Conservation (phyloP, 1,140 invertebrate genomes). For the Zaprionus lachaisei region DNA sequence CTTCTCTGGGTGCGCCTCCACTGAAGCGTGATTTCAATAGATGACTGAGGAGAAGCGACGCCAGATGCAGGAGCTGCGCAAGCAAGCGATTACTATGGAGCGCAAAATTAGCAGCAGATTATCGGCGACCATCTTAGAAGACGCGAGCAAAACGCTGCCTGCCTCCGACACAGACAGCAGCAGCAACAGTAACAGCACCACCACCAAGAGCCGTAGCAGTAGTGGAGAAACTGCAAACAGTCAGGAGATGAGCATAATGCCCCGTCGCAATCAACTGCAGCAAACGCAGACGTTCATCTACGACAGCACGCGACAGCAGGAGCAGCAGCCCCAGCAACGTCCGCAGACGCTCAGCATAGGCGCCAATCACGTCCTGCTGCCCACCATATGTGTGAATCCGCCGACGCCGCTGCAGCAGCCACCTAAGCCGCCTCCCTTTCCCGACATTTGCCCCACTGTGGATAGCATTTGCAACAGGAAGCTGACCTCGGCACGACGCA, state of each 20-base stretch:
- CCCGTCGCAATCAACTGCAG: constrained; percentile 32
- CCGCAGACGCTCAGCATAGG: constrained; percentile 37
- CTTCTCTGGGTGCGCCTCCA: constrained; percentile 33
- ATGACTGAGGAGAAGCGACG: constrained; percentile 63
- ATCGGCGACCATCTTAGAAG: neutral
- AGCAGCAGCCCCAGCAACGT: constrained; percentile 4
- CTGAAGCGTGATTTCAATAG: constrained; percentile 47
- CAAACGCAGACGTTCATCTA: constrained; percentile 63
- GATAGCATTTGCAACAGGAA: neutral
- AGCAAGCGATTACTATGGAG: constrained; percentile 57
- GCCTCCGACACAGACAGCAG: neutral
- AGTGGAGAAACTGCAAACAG: neutral
- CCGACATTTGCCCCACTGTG: neutral
- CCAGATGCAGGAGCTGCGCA: constrained; percentile 74
- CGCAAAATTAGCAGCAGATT: too few relatives aligned
- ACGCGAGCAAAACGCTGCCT: neutral
- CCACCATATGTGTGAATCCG: constrained; percentile 72
- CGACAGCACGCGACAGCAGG: constrained; percentile 50
- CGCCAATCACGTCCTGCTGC: constrained; percentile 27
- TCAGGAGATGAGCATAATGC: neutral
- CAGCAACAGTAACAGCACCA: neutral
- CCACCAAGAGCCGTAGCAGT: constrained; percentile 10
- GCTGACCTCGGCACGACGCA: constrained; percentile 22
- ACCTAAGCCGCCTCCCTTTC: constrained; percentile 7
- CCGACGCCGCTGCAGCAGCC: constrained; percentile 59